Conservation (phyloP, 1,140 invertebrate species). For the Camponotus vicinus region DNA sequence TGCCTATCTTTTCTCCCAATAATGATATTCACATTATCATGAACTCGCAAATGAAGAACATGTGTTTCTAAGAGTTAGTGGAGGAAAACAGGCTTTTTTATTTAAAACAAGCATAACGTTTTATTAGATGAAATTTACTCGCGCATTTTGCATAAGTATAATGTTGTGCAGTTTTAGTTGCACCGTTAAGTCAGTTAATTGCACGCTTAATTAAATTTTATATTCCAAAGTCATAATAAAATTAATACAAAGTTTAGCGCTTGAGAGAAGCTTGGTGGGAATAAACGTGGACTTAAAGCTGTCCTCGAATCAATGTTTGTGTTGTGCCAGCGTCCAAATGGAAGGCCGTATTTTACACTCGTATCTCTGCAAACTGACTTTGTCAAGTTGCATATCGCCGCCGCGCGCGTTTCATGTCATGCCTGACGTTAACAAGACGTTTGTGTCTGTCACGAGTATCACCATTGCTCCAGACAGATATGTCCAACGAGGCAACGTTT, state of each 20-base stretch:
- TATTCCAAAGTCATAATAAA: constrained; percentile 18
- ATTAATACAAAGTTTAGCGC: not conserved
- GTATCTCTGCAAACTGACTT: constrained; percentile 51
- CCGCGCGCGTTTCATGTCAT: constrained; percentile 9
- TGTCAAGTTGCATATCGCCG: constrained; percentile 50
- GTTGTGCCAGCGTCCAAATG: constrained; percentile 19
- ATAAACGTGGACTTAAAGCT: constrained; percentile 11
- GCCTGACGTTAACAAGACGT: constrained; percentile 58
- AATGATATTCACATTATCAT: constrained; percentile 35
- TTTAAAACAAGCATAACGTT: not conserved
- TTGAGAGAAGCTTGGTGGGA: not conserved
- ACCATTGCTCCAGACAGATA: constrained; percentile 46
- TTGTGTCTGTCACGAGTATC: constrained; percentile 55
- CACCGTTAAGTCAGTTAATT: not conserved
- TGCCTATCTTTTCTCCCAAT: not conserved
- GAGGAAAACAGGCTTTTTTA: not conserved
- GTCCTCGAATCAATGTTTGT: constrained; percentile 32
- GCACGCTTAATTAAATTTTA: constrained; percentile 37
- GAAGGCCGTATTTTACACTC: constrained; percentile 44
- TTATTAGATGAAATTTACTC: not conserved
- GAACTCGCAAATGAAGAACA: not conserved
- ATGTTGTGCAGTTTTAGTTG: not conserved
- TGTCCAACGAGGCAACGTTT: constrained; percentile 33
- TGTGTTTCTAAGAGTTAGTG: constrained; percentile 20
- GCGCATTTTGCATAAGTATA: constrained; percentile 9